A percentile compares a stretch with the other conserved stretches of the same genome.
Conservation (phyloP, 2,888 invertebrate genomes). For the Coleophora flavipennella region DNA sequence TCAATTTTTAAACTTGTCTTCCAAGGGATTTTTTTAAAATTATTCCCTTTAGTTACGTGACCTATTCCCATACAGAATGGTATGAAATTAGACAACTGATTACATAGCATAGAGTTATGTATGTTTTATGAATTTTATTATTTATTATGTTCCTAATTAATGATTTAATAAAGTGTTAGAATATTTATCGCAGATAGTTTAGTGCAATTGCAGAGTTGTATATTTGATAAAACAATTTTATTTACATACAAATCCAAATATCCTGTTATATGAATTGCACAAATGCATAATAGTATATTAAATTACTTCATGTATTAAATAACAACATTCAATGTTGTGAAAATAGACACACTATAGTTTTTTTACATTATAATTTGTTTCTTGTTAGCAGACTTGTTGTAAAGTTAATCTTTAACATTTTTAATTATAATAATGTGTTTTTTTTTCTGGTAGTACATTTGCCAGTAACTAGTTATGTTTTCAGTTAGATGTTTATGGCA, state of each 20-base stretch:
- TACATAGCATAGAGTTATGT: conserved; percentile 15
- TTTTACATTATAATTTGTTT: no score
- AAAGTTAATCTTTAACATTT: no score
- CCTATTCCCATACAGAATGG: no score
- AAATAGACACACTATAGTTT: background rate
- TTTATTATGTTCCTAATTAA: conserved; percentile 46
- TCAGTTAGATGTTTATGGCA: no score
- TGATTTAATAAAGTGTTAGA: conserved; percentile 50
- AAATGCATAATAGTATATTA: background rate
- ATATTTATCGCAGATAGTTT: conserved; percentile 34
- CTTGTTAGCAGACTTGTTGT: no score
- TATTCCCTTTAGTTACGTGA: background rate
- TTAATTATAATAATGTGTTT: no score
- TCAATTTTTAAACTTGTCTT: conserved; percentile 40
- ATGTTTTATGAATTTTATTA: conserved; percentile 6
- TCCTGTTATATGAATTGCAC: background rate
- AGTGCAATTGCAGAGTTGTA: conserved; percentile 10
- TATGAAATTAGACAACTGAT: conserved; percentile 3
- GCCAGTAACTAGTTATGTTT: no score
- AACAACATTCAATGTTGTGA: background rate
- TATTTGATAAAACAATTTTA: conserved; percentile 21
- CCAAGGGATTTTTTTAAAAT: conserved; percentile 38
- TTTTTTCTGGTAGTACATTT: no score
- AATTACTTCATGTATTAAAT: background rate
- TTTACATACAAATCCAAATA: background rate